Evolutionary conservation across 2,888 invertebrate genomes (phyloP), one percentile per base, ranked within the genome.

Genomic region (Lasioglossum morio): DNA sequence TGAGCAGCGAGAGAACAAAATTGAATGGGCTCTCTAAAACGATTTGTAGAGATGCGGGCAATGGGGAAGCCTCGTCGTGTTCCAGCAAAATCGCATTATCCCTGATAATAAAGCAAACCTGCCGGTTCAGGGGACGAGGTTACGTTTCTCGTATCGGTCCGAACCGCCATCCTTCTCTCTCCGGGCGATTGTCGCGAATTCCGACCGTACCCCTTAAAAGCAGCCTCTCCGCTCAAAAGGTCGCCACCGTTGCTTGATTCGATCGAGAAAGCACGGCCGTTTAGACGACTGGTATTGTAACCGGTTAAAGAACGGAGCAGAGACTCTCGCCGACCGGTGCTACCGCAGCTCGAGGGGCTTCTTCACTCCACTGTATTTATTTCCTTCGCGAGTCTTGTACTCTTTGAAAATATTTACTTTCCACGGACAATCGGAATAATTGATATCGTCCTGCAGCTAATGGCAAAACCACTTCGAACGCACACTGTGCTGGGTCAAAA

Each of bases 101-200:
- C 88, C 66, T 53, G 81, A 82, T 88, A 88, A 88, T 88, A 88
- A 88, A 88, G 83, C 83, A 85, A 87, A 77, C 86, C 76, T 72
- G 63, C 69, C 16, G 34, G 74, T 53, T 74, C 34, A 12, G 40
- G 30, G 75, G 82, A 86, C 73, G 86, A 82, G 74, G 75, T 86
- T 80, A 79, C 76, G 69, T 48, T 87, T 79, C 34, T 77, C 57
- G 75, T 81, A 81, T 85, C 79, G 79, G 74, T 12, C 66, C 16
- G 27, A 1, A 23, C 82, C 43, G 63, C 27, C 48, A 37, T 43
- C 27, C 40, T 66, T 70, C 53, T 66, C 72, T 79, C 63, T 60
- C 75, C 46, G 14, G 23, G 23, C 66, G n/a, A 66, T 78, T 72
- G 60, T 75, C 84, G 76, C 84, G 79, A 53, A 72, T 84, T 75